These are phyloP conservation scores for Lycaena phlaeas DNA, from an alignment of 2,888 invertebrate species.

Conservation along the genomic window DNA sequence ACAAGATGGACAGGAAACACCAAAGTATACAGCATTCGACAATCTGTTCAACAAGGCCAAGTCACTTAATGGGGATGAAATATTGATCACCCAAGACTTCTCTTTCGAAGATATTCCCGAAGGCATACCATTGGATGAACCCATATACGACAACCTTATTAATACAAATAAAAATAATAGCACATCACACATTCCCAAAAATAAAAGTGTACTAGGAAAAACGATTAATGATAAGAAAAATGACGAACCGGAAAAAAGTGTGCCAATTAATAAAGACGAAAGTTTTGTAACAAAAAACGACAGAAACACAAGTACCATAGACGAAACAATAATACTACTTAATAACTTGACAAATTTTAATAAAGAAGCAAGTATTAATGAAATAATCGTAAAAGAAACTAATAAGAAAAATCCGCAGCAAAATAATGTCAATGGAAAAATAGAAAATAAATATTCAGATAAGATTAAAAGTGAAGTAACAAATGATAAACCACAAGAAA, in stretches of 20 bases:
- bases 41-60: conserved; percentile 50
- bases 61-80: conserved; percentile 38
- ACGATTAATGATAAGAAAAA: background rate
- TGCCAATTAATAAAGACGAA: no score
- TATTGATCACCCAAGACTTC: conserved; percentile 48
- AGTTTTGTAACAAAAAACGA: no score
- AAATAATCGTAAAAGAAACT: conserved; percentile 10
- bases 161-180: conserved; percentile 12
- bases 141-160: conserved; percentile 47
- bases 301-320: no score
- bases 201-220: background rate
- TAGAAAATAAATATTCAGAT: conserved; percentile 3
- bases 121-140: conserved; percentile 54
- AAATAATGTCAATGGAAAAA: no score
- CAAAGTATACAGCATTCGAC: conserved; percentile 37
- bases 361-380: background rate
- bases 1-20: conserved; percentile 27
- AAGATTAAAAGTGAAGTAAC: background rate
- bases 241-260: background rate
- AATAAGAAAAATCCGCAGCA: conserved; percentile 14
- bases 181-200: background rate
- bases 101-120: conserved; percentile 56
- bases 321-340: no score
- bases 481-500: background rate
- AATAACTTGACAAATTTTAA: no score